Evolutionary conservation across 35 echinoderm and acorn worm species (phyloP).

Genomic region (Lytechinus pictus): DNA sequence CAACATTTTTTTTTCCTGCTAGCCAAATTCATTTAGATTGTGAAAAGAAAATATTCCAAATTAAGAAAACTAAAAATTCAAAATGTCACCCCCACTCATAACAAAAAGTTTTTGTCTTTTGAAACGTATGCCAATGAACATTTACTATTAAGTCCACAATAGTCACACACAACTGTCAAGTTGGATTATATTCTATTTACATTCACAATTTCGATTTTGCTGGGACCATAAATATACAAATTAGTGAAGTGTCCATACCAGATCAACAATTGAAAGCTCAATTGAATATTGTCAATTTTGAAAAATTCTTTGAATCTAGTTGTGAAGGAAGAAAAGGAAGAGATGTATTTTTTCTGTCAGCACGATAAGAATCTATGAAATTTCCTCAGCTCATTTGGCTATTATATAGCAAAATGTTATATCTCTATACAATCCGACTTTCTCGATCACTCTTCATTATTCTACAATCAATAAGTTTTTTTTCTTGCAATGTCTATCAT

Average conservation of each 20-base stretch:
- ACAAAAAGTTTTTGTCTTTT: background rate
- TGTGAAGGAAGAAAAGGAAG: slow-evolving; percentile 49
- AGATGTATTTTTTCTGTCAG: slow-evolving; percentile 20
- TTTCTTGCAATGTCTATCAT: slow-evolving; percentile 31
- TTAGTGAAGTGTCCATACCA: slow-evolving; percentile 20
- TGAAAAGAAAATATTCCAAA: background rate
- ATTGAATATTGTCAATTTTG: slow-evolving; percentile 45
- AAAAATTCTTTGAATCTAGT: slow-evolving; percentile 39
- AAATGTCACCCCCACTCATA: background rate
- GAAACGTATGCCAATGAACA: slow-evolving; percentile 18
- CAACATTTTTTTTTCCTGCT: background rate
- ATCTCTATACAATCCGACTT: slow-evolving; percentile 49
- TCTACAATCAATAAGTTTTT: slow-evolving; percentile 43
- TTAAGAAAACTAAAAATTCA: background rate
- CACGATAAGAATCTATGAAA: slow-evolving; percentile 44
- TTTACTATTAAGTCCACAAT: slow-evolving; percentile 51
- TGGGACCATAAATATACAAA: slow-evolving; percentile 59
- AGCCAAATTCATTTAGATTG: background rate
- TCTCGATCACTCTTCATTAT: slow-evolving; percentile 49
- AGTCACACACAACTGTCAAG: slow-evolving; percentile 42
- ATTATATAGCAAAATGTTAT: slow-evolving; percentile 51
- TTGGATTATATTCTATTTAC: slow-evolving; percentile 50
- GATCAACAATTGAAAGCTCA: slow-evolving; percentile 49
- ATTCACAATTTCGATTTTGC: slow-evolving; percentile 27
- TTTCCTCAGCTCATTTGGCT: slow-evolving; percentile 42